Evolutionary conservation across 2,888 invertebrate species (phyloP).

Genomic region (Cantharis lateralis): DNA sequence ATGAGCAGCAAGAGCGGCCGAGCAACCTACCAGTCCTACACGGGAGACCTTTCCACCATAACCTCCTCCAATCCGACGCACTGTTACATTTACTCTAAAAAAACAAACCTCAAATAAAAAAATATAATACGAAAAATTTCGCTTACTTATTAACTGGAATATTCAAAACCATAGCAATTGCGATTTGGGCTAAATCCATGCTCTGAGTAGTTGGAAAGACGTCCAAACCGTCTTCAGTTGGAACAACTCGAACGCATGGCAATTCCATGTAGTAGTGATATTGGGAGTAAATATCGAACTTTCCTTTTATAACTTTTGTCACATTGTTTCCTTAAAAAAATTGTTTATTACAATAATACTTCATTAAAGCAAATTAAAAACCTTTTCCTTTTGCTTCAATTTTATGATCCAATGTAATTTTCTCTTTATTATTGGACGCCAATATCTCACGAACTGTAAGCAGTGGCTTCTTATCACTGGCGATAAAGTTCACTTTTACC

Average conservation of each 20-base stretch:
- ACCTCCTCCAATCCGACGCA: constrained; percentile 78
- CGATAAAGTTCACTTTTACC: constrained; percentile 61
- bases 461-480: constrained; percentile 53
- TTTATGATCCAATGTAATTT: constrained; percentile 50
- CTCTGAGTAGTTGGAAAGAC: constrained; percentile 66
- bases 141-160: constrained; percentile 63
- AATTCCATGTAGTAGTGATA: constrained; percentile 79
- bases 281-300: constrained; percentile 62
- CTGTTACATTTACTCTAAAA: constrained; percentile 69
- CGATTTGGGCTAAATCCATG: constrained; percentile 61
- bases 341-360: background rate
- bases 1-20: constrained; percentile 70
- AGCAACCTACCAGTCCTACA: constrained; percentile 61
- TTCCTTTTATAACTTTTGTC: constrained; percentile 61
- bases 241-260: constrained; percentile 64
- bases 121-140: background rate
- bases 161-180: constrained; percentile 58
- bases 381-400: constrained; percentile 48
- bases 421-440: constrained; percentile 53
- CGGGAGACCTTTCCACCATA: constrained; percentile 80
- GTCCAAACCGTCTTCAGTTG: constrained; percentile 65
- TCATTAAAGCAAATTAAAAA: background rate
- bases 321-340: constrained; percentile 48
- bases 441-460: constrained; percentile 58
- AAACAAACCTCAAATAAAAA: background rate